Evolutionary conservation across 2,113 vertebrate species (phyloP).

Genomic region (Thymallus thymallus): DNA sequence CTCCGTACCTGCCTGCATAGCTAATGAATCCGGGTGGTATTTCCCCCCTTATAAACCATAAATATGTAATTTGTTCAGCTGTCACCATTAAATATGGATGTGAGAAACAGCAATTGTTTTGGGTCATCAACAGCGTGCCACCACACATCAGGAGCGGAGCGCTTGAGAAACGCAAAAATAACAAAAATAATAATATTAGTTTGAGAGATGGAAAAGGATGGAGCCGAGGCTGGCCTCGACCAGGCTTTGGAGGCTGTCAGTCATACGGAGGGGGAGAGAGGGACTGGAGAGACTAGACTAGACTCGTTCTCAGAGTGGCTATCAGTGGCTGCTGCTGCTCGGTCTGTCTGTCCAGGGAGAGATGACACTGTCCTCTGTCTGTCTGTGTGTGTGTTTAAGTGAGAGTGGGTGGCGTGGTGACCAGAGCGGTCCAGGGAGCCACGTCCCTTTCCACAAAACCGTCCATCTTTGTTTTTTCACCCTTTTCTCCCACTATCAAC

Average conservation of each 20-base stretch:
- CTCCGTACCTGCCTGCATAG: slow-evolving; percentile 94
- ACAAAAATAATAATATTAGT: slow-evolving; percentile 42
- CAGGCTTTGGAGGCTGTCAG: slow-evolving; percentile 9
- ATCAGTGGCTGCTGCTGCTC: background rate
- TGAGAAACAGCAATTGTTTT: slow-evolving; percentile 91
- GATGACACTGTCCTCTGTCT: slow-evolving; percentile 49
- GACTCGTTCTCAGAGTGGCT: too few species aligned
- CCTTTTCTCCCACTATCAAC: too few species aligned
- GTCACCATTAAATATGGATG: slow-evolving; percentile 99
- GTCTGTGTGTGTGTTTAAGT: slow-evolving; percentile 23
- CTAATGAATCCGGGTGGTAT: slow-evolving; percentile 90
- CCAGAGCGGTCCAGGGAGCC: too few species aligned
- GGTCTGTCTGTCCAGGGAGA: slow-evolving; percentile 18
- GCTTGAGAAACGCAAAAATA: slow-evolving; percentile 29
- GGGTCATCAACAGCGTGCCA: slow-evolving; percentile 92
- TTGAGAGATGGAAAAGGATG: slow-evolving; percentile 44
- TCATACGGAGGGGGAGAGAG: slow-evolving; percentile 10
- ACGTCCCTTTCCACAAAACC: too few species aligned
- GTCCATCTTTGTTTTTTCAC: too few species aligned
- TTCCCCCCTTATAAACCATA: slow-evolving; percentile 91
- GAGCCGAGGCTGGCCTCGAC: slow-evolving; percentile 10
- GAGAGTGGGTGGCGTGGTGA: background rate
- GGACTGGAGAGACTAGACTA: too few species aligned
- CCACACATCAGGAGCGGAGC: slow-evolving; percentile 82
- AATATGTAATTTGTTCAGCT: slow-evolving; percentile 99